phyloP scores from a whole-genome alignment of 2,888 invertebrate genomes.

The Calephelis perditalis region DNA sequence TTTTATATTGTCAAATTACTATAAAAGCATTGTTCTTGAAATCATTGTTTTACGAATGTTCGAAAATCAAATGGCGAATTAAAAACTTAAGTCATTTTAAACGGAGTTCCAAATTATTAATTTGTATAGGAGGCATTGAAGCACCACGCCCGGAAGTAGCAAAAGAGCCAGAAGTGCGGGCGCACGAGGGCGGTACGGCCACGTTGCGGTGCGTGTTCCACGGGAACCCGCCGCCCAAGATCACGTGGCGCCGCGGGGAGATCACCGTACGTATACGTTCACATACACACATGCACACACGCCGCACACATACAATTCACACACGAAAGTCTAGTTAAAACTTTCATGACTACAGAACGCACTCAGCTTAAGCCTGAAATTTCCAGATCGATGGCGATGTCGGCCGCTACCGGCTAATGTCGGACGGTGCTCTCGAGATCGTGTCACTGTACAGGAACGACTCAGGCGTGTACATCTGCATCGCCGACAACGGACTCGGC shows the following conservation, averaged over 20 bases:
- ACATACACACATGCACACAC: too few relatives aligned
- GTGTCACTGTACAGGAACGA: slow-evolving; percentile 88
- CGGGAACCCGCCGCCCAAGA: slow-evolving; percentile 86
- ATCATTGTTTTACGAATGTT: too few relatives aligned
- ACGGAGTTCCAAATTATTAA: not conserved
- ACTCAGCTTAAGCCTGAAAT: not conserved
- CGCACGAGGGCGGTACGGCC: slow-evolving; percentile 85
- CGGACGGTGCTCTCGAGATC: slow-evolving; percentile 89
- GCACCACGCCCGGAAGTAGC: slow-evolving; percentile 52
- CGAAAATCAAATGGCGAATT: too few relatives aligned
- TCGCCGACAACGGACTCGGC: slow-evolving; percentile 88
- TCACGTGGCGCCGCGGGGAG: slow-evolving; percentile 87
- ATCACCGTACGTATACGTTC: slow-evolving; percentile 76
- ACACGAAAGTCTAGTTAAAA: too few relatives aligned
- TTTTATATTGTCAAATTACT: too few relatives aligned
- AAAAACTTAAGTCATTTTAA: not conserved
- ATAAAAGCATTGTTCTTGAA: too few relatives aligned
- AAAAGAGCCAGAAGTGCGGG: slow-evolving; percentile 80
- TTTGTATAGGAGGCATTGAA: slow-evolving; percentile 43
- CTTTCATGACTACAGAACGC: too few relatives aligned
- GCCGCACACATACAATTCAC: too few relatives aligned
- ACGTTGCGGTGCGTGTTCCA: slow-evolving; percentile 85
- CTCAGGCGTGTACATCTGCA: slow-evolving; percentile 90
- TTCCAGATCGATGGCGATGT: slow-evolving; percentile 84
- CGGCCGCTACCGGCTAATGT: slow-evolving; percentile 83